Base-by-base conservation (phyloP, 2,888 invertebrate genomes). In the Corbicula japonica region DNA sequence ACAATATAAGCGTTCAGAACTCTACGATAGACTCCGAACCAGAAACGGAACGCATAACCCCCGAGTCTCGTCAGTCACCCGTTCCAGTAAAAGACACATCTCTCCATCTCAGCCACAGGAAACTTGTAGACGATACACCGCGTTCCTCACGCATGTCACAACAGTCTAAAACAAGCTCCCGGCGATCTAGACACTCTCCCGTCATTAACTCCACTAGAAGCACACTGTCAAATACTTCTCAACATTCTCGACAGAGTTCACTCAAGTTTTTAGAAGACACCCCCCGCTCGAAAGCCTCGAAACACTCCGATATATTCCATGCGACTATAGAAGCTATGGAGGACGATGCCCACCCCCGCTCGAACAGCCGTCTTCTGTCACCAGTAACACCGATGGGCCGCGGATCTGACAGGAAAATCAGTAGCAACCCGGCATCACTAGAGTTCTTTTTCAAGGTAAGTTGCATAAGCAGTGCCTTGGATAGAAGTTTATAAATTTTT, bases 371-470 rank as follows among this genome's bases (percentile, higher is more conserved):
- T 48, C 63, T 83, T 30, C 73, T 83, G n/a, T 83, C 83, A 2
- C 83, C 83, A 0, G 74, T 75, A 72, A 80, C 80, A 2, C 77
- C 77, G 10, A 83, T 83, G 77, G 83, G 77, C 1, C 56, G 77
- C 8, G 46, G 52, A n/a, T 80, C 86, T 10, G 70, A 75, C 28
- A 48, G 70, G 26, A 63, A 71, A 21, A 63, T 78, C n/a, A 65
- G 69, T 8, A 69, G 76, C 26, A 80, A 79, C 23, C 78, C 78
- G 15, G 86, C 86, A 8, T 69, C 80, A 6, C 61, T 86, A 10
- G 86, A 86, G 50, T 82, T 80, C 54, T 84, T 86, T 72, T 86
- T 86, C 65, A 84, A 84, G 70, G 84, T 80, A 56, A 30, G 56
- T 34, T n/a, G n/a, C n/a, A n/a, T n/a, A n/a, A n/a, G n/a, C n/a